Percentiles rank a stretch among this genome's conserved stretches.
These are phyloP conservation scores for Malurus splendens DNA, from an alignment of 2,797 vertebrate genomes.

Conservation along the genomic window DNA sequence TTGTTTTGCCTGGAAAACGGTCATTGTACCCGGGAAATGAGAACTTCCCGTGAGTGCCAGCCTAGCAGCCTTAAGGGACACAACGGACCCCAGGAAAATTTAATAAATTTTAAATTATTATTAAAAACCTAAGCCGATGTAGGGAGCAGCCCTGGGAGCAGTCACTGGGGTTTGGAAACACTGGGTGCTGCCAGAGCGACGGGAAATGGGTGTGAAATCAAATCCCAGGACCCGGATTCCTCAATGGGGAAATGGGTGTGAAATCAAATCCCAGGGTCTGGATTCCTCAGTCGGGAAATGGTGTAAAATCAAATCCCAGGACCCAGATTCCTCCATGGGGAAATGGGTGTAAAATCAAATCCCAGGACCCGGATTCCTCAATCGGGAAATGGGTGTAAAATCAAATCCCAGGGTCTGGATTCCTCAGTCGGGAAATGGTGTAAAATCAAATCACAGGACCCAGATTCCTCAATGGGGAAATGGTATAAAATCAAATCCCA, in stretches of 20 bases:
- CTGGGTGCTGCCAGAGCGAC: background rate
- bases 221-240: background rate
- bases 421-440: too few species aligned
- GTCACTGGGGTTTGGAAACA: accelerated
- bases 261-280: background rate
- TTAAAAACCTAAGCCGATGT: accelerated
- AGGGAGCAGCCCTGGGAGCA: background rate
- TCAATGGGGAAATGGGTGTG: background rate
- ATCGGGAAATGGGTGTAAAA: too few species aligned
- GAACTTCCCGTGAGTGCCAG: background rate
- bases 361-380: too few species aligned
- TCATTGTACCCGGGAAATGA: background rate
- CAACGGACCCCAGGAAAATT: background rate
- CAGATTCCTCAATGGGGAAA: too few species aligned
- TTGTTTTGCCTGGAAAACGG: background rate
- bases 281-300: background rate
- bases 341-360: too few species aligned
- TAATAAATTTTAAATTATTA: too few species aligned
- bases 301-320: background rate
- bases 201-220: background rate
- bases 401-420: too few species aligned
- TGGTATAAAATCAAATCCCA: too few species aligned
- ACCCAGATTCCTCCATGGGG: background rate
- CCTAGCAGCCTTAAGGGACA: background rate
- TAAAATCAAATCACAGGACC: too few species aligned